phyloP scores from a whole-genome alignment of 2,113 vertebrate species.

The Catagonus wagneri region DNA sequence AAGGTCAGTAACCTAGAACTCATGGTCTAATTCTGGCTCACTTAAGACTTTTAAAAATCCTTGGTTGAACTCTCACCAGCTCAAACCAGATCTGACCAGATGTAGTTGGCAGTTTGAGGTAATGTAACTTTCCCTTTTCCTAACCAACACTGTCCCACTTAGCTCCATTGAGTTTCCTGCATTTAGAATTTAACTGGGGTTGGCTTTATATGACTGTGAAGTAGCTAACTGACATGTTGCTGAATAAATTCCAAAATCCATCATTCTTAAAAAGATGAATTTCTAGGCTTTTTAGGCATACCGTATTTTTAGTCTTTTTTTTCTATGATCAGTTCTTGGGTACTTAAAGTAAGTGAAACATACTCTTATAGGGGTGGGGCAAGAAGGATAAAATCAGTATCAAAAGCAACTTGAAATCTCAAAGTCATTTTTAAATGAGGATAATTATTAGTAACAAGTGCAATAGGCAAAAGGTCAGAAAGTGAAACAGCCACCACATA shows the following conservation, averaged over 20 bases:
- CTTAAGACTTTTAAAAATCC: not conserved
- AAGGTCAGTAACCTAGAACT: not conserved
- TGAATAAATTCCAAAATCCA: conserved; percentile 8
- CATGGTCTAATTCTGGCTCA: not conserved
- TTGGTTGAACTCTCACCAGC: not conserved
- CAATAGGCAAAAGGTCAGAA: not conserved
- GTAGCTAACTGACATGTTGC: not conserved
- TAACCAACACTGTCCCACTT: not conserved
- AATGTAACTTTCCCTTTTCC: not conserved
- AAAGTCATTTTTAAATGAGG: conserved; percentile 37
- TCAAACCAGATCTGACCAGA: not conserved
- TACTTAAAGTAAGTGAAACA: conserved; percentile 50
- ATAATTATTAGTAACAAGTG: conserved; percentile 36
- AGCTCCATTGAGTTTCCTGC: not conserved
- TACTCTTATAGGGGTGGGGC: not conserved
- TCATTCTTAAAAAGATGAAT: conserved; percentile 10
- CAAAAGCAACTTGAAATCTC: conserved; percentile 27
- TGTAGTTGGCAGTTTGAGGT: not conserved
- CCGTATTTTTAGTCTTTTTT: not conserved
- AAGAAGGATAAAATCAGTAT: not conserved
- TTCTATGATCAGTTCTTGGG: conserved; percentile 19
- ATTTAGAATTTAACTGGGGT: conserved; percentile 43
- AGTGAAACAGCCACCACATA: not conserved
- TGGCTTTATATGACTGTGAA: not conserved
- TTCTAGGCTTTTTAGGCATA: not conserved